Base-by-base conservation (phyloP, 2,797 vertebrate genomes). In the Onychomys arenicola region DNA sequence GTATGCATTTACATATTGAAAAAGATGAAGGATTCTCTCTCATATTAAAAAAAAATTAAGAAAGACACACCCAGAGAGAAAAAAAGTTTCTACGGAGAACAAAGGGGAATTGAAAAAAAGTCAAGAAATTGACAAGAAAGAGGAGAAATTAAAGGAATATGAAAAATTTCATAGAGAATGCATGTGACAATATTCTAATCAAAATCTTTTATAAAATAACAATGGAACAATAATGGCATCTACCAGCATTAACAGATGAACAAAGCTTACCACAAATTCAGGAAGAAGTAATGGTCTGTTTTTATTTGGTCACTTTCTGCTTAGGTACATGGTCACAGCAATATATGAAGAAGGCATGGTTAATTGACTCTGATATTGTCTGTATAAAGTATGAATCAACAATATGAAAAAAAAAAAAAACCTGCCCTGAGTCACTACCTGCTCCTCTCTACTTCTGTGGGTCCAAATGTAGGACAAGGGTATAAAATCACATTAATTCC, bases 351-450 rank as follows among this genome's bases (percentile, higher is more conserved):
- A 97, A 57, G 49, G 61, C 61, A 83, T 71, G 89, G 40, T 27
- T 95, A 95, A 88, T 76, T 85, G 85, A 65, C 16, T 91, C 81
- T 67, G 82, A 65, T 7, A 13, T 32, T 95, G 19, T 61, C 37
- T 90, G 95, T 97, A 77, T 71, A 63, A 80, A 96, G 37, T 96
- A 82, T 86, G 89, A 96, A 77, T 95, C 94, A 80, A 89, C 94
- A 37, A 96, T 46, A 84, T 85, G 90, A 12, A 32, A 96, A 87
- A 96, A 32, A 96, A 87, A 96, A 69, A 93, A 95, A 85, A 43
- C n/a, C 17, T 93, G 71, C 88, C 63, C 52, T 86, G 27, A 89
- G 27, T 85, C 73, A 95, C 71, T 55, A 94, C 27, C 82, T 27
- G 2, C 19, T 94, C 65, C 21, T 94, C 23, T 94, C 73, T 37